Evolutionary conservation across 2,888 invertebrate genomes (phyloP).

Genomic region (Rhorus exstirpatorius): DNA sequence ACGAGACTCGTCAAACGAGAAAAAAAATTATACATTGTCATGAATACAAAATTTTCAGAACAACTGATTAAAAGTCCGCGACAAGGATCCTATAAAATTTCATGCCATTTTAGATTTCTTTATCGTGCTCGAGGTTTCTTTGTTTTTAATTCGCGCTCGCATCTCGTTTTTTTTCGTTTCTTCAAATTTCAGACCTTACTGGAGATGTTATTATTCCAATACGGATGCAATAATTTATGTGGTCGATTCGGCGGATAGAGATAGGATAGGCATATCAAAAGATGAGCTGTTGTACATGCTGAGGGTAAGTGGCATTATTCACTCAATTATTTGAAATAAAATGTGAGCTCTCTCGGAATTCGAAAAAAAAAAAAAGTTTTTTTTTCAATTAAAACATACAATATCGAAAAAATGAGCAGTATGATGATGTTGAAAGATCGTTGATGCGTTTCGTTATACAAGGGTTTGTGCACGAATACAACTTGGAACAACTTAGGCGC

Average conservation of each 20-base stretch:
- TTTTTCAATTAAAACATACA: constrained; percentile 23
- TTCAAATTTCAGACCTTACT: constrained; percentile 94
- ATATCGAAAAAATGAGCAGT: constrained; percentile 4
- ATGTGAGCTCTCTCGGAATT: not conserved
- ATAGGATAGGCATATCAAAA: constrained; percentile 99
- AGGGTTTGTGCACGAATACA: not conserved
- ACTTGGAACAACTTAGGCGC: constrained; percentile 13
- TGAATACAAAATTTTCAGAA: too few relatives aligned
- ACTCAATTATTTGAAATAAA: not conserved
- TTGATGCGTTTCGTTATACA: not conserved
- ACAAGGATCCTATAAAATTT: too few relatives aligned
- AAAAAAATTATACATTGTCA: too few relatives aligned
- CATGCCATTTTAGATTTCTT: too few relatives aligned
- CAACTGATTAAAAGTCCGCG: too few relatives aligned
- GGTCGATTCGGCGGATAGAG: constrained; percentile 99
- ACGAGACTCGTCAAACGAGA: too few relatives aligned
- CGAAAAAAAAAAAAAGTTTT: too few relatives aligned
- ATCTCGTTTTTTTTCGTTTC: constrained; percentile 61
- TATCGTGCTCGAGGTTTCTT: too few relatives aligned
- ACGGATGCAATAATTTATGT: constrained; percentile 99
- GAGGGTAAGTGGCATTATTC: constrained; percentile 89
- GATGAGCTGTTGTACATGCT: constrained; percentile 99
- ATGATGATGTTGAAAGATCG: constrained; percentile 7
- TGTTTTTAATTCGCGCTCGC: too few relatives aligned
- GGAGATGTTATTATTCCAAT: constrained; percentile 99